Conservation (phyloP, 1,140 invertebrate genomes). For the Ips typographus region DNA sequence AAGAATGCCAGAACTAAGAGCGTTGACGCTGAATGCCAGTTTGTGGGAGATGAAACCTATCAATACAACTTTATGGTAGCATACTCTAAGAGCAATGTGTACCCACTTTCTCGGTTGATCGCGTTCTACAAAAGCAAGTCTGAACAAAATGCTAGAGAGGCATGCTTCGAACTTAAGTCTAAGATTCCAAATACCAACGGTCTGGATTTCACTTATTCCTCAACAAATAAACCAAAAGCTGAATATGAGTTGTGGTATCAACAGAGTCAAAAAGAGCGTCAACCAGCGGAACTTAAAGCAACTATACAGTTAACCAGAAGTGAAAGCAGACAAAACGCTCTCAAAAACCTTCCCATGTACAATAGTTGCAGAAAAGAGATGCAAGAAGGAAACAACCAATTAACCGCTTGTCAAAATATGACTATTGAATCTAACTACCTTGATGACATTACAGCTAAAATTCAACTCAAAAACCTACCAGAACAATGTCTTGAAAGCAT, state of each 20-base stretch:
- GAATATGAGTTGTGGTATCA: constrained; percentile 55
- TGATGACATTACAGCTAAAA: constrained; percentile 53
- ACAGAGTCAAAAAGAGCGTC: constrained; percentile 51
- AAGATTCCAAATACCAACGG: constrained; percentile 52
- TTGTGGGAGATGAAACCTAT: constrained; percentile 54
- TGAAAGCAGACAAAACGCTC: constrained; percentile 54
- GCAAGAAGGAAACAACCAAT: constrained; percentile 56
- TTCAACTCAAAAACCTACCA: constrained; percentile 54
- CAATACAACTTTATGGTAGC: constrained; percentile 56
- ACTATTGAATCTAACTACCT: constrained; percentile 54
- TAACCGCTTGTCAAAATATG: constrained; percentile 57
- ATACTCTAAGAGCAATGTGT: constrained; percentile 56
- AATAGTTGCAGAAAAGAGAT: constrained; percentile 57
- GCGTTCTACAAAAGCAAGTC: constrained; percentile 51
- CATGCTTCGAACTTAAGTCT: constrained; percentile 50
- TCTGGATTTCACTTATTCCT: constrained; percentile 56
- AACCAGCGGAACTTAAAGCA: constrained; percentile 50
- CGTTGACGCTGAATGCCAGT: constrained; percentile 56
- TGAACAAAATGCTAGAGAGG: constrained; percentile 47
- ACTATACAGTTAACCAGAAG: constrained; percentile 54
- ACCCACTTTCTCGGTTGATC: constrained; percentile 54
- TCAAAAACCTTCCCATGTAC: constrained; percentile 42
- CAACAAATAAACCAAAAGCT: constrained; percentile 54
- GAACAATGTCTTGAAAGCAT: neutral
- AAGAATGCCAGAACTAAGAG: constrained; percentile 52